phyloP scores from a whole-genome alignment of 2,888 invertebrate genomes.

The Pasiphila rectangulata region DNA sequence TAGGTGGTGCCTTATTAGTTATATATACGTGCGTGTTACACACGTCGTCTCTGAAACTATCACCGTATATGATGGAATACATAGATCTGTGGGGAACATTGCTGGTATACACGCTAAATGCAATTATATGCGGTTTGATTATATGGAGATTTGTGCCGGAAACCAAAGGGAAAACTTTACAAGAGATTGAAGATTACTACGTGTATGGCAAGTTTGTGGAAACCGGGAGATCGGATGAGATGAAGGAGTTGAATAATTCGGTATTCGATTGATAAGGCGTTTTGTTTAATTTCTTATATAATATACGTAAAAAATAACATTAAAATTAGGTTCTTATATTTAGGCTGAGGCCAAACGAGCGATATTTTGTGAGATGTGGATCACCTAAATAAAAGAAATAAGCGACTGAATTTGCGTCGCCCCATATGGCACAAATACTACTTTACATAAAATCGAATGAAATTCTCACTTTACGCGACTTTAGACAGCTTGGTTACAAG shows the following conservation, averaged over 20 bases:
- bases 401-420: too few species aligned
- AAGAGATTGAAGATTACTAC: conserved; percentile 31
- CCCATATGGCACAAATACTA: too few species aligned
- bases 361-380: too few species aligned
- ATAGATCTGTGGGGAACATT: conserved; percentile 29
- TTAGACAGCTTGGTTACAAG: too few species aligned
- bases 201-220: conserved; percentile 19
- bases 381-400: too few species aligned
- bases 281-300: neutral
- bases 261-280: neutral
- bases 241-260: neutral
- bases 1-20: conserved; percentile 29
- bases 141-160: conserved; percentile 32
- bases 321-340: too few species aligned
- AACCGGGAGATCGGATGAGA: neutral
- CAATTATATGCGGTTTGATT: conserved; percentile 13
- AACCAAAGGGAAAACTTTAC: conserved; percentile 27
- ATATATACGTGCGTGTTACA: conserved; percentile 24
- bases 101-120: conserved; percentile 24
- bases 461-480: too few species aligned
- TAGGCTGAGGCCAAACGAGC: too few species aligned
- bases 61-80: conserved; percentile 29
- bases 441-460: too few species aligned
- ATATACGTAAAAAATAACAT: too few species aligned
- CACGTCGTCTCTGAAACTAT: conserved; percentile 26